phyloP scores from a whole-genome alignment of 2,113 vertebrate species.

The Brachirus orientalis region DNA sequence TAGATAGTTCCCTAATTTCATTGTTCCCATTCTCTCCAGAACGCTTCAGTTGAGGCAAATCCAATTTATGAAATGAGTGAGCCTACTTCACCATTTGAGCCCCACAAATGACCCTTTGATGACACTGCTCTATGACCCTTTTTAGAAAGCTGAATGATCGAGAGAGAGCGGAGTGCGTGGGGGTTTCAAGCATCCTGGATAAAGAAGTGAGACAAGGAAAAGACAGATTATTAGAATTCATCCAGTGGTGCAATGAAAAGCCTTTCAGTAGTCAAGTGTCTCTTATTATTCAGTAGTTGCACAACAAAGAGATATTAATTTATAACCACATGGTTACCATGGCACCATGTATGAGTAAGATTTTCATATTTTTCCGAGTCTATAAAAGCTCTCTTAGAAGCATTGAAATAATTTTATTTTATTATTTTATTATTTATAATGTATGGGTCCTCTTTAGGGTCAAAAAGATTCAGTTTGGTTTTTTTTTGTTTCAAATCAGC shows the following conservation, averaged over 20 bases:
- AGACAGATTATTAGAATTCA: constrained; percentile 75
- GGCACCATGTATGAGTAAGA: constrained; percentile 64
- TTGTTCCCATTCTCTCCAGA: constrained; percentile 48
- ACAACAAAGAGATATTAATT: constrained; percentile 78
- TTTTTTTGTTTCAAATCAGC: no score
- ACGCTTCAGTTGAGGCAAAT: constrained; percentile 28
- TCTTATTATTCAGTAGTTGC: constrained; percentile 72
- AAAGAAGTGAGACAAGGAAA: constrained; percentile 52
- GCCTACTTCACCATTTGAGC: constrained; percentile 51
- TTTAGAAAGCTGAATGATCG: constrained; percentile 56
- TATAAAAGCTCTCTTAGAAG: constrained; percentile 55
- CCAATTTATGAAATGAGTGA: constrained; percentile 53
- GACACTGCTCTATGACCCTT: constrained; percentile 70
- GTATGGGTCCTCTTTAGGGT: neutral
- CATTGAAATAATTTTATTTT: constrained; percentile 63
- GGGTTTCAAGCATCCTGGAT: constrained; percentile 44
- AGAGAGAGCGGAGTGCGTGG: constrained; percentile 26
- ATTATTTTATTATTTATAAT: no score
- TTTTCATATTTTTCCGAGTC: constrained; percentile 60
- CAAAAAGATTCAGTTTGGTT: no score
- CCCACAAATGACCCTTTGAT: constrained; percentile 71
- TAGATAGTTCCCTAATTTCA: constrained; percentile 70
- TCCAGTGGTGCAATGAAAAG: constrained; percentile 66
- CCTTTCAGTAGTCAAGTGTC: constrained; percentile 71
- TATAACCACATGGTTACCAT: constrained; percentile 78